Evolutionary conservation across 2,113 vertebrate genomes (phyloP).

Genomic region (Carassius carassius): DNA sequence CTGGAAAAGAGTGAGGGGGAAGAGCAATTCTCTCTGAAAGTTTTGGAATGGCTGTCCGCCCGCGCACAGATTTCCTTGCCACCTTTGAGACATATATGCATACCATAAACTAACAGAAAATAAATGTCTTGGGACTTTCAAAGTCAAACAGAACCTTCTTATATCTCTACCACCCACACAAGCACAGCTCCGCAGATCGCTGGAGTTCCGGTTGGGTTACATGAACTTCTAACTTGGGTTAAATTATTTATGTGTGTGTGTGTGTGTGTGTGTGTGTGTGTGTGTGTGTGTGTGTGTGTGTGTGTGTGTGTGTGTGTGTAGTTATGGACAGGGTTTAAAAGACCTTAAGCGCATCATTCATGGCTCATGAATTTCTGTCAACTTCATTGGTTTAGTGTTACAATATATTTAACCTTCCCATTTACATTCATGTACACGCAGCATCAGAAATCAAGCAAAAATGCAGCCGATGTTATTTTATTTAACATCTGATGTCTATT

Average conservation of each 20-base stretch:
- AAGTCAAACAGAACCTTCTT: slow-evolving; percentile 32
- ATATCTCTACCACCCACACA: slow-evolving; percentile 47
- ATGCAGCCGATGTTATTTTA: no score
- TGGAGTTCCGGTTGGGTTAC: background rate
- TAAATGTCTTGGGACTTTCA: slow-evolving; percentile 23
- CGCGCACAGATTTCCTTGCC: slow-evolving; percentile 30
- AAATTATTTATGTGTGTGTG: no score
- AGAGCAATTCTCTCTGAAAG: slow-evolving; percentile 14
- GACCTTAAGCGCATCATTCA: background rate
- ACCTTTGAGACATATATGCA: slow-evolving; percentile 45
- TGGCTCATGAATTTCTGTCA: background rate
- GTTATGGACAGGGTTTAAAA: background rate
- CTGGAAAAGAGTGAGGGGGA: slow-evolving; percentile 37
- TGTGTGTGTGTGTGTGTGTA: no score
- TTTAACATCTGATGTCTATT: background rate
- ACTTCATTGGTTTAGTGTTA: background rate
- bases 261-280: no score
- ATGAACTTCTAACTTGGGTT: slow-evolving; percentile 1
- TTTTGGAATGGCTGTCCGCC: slow-evolving; percentile 52
- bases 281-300: no score
- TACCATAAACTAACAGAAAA: slow-evolving; percentile 52
- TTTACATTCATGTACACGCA: background rate
- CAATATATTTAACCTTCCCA: background rate
- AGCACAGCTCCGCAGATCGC: slow-evolving; percentile 2
- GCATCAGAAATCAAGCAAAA: background rate